Evolutionary conservation across 2,797 vertebrate species (phyloP).

Genomic region (Hemitrygon akajei): DNA sequence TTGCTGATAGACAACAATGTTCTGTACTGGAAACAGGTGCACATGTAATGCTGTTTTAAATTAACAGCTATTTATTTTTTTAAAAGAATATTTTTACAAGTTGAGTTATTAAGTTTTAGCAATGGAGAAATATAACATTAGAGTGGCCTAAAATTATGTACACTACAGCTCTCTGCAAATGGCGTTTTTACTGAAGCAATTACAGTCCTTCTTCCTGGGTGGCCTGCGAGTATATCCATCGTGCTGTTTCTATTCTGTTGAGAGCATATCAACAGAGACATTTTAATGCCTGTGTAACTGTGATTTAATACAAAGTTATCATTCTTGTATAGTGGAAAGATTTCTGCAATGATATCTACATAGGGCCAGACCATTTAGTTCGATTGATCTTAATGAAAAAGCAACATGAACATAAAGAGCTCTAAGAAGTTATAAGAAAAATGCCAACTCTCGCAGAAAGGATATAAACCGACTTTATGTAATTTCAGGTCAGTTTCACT

Average conservation of each 20-base stretch:
- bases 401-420: background rate
- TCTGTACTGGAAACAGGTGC: slow-evolving; percentile 21
- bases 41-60: background rate
- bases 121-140: slow-evolving; percentile 10
- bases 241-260: background rate
- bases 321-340: background rate
- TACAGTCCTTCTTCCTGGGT: background rate
- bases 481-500: background rate
- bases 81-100: slow-evolving; percentile 23
- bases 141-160: background rate
- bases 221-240: background rate
- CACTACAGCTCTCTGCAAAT: background rate
- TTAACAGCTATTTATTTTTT: slow-evolving; percentile 5
- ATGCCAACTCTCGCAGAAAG: background rate
- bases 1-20: background rate
- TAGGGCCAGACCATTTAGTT: too few relatives aligned
- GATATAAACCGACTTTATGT: background rate
- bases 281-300: background rate
- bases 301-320: background rate
- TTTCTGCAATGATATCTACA: background rate
- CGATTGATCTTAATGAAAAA: background rate
- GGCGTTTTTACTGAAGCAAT: background rate
- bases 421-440: background rate
- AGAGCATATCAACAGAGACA: background rate
- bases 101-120: background rate